Evolutionary conservation across 2,113 vertebrate genomes (phyloP).

Genomic region (Petrocephalus zakoni): DNA sequence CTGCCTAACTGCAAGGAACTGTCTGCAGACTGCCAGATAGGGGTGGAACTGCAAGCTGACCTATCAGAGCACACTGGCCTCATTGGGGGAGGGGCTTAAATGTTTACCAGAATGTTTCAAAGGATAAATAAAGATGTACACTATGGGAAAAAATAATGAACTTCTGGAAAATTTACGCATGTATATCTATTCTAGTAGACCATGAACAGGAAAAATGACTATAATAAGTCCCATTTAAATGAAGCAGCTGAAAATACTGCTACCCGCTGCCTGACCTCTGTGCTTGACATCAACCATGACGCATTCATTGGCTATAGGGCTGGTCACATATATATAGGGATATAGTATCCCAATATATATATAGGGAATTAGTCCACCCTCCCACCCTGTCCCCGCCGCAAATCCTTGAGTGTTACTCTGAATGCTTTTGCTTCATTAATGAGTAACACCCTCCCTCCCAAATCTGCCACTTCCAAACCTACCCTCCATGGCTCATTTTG

Average conservation of each 20-base stretch:
- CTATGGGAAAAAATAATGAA: background rate
- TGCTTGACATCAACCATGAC: background rate
- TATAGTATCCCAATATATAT: no score
- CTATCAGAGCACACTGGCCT: background rate
- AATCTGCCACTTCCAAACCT: background rate
- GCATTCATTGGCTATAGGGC: background rate
- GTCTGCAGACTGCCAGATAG: background rate
- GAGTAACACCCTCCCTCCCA: background rate
- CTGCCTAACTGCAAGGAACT: background rate
- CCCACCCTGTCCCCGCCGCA: no score
- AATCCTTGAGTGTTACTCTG: slow-evolving; percentile 49
- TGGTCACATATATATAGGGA: background rate
- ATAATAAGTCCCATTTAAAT: background rate
- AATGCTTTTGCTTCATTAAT: slow-evolving; percentile 52
- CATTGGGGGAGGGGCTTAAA: background rate
- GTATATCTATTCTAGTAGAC: background rate
- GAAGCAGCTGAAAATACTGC: background rate
- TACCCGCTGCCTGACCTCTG: background rate
- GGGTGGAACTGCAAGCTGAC: background rate
- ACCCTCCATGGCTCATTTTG: background rate
- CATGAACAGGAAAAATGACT: background rate
- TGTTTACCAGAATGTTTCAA: background rate
- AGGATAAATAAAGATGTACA: background rate
- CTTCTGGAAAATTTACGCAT: background rate
- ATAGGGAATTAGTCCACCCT: no score